These are phyloP conservation scores for Ochotona curzoniae DNA, from an alignment of 2,113 vertebrate genomes.

Conservation along the genomic window DNA sequence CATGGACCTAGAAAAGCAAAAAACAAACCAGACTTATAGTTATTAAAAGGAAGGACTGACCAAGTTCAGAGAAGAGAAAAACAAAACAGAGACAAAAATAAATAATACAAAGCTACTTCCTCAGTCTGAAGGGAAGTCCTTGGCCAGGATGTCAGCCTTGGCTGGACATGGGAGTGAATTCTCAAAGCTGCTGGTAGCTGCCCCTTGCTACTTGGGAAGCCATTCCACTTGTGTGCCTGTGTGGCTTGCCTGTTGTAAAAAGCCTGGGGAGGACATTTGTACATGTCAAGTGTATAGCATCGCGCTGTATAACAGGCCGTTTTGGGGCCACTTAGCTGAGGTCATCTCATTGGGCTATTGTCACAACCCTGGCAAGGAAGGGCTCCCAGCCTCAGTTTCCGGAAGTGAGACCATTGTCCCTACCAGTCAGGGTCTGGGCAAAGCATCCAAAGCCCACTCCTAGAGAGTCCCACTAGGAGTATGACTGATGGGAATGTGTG, in stretches of 20 bases:
- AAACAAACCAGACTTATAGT: too few species aligned
- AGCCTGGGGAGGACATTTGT: not conserved
- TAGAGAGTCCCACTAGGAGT: not conserved
- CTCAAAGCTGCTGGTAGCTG: rapidly evolving
- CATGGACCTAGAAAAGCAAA: too few species aligned
- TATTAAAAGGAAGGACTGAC: too few species aligned
- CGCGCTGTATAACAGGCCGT: not conserved
- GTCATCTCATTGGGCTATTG: not conserved
- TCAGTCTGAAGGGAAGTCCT: not conserved
- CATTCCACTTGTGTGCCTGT: rapidly evolving
- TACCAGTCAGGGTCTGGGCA: too few species aligned
- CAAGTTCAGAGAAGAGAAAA: too few species aligned
- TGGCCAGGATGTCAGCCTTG: not conserved
- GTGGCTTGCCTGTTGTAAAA: not conserved
- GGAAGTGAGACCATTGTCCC: not conserved
- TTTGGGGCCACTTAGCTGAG: rapidly evolving
- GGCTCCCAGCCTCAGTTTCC: not conserved
- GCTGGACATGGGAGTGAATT: not conserved
- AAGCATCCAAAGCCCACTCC: not conserved
- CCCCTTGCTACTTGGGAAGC: not conserved
- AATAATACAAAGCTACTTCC: too few species aligned
- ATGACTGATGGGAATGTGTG: too few species aligned
- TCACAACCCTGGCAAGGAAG: not conserved
- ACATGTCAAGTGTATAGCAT: too few species aligned
- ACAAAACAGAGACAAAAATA: too few species aligned